These are phyloP conservation scores for Podocnemis expansa DNA, from an alignment of 2,113 vertebrate species.

Conservation along the genomic window DNA sequence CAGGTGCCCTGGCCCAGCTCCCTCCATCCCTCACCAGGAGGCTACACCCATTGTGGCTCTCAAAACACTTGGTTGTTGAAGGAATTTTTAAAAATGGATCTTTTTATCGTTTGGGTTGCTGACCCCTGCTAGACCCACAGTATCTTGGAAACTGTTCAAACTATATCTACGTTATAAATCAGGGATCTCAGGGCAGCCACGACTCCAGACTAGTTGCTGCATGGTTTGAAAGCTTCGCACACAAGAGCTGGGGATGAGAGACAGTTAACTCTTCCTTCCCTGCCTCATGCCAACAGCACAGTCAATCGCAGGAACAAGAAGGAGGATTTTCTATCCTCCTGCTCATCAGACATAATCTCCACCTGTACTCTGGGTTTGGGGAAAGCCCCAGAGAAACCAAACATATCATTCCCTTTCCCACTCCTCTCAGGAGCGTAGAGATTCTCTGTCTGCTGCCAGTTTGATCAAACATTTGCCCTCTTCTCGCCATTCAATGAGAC, in stretches of 20 bases:
- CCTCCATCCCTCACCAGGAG: no score
- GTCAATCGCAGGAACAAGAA: neutral
- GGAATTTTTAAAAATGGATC: no score
- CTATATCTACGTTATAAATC: neutral
- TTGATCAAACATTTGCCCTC: neutral
- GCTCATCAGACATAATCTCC: neutral
- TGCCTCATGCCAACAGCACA: neutral
- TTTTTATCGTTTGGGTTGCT: no score
- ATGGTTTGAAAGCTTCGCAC: neutral
- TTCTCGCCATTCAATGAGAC: neutral
- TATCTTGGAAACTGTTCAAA: neutral
- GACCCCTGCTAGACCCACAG: neutral
- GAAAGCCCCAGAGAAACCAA: neutral
- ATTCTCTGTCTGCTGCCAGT: neutral
- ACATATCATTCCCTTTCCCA: neutral
- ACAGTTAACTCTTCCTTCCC: neutral
- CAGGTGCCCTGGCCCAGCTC: no score
- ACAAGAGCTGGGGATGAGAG: neutral
- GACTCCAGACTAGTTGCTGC: neutral
- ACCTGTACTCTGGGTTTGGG: neutral
- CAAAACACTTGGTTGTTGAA: no score
- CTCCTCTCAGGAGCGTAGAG: neutral
- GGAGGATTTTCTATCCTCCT: neutral
- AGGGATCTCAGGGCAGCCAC: neutral
- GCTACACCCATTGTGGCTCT: no score